Percentiles rank a stretch among this genome's conserved stretches.
These are phyloP conservation scores for Aquatica leii DNA, from an alignment of 2,888 invertebrate species.

Conservation along the genomic window DNA sequence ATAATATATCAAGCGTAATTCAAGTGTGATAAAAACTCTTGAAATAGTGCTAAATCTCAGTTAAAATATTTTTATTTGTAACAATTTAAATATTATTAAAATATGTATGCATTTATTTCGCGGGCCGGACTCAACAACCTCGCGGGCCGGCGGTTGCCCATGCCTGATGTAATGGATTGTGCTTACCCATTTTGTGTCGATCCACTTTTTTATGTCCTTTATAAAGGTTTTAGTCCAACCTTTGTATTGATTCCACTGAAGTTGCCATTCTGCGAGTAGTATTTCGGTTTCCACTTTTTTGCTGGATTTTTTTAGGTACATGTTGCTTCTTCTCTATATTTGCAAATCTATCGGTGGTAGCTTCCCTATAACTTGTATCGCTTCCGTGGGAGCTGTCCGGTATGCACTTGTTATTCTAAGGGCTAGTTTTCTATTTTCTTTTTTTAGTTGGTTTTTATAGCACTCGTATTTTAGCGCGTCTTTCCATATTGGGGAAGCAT, in stretches of 20 bases:
- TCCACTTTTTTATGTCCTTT: not conserved
- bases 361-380: not conserved
- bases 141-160: too few relatives aligned
- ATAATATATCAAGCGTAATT: too few relatives aligned
- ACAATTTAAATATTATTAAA: too few relatives aligned
- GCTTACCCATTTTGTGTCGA: too few relatives aligned
- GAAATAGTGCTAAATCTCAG: too few relatives aligned
- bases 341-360: constrained; percentile 5
- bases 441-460: not conserved
- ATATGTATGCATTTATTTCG: too few relatives aligned
- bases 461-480: not conserved
- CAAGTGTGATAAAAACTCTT: too few relatives aligned
- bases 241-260: not conserved
- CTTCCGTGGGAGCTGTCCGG: constrained; percentile 15
- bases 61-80: too few relatives aligned
- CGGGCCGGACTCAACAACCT: too few relatives aligned
- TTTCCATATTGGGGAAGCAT: constrained; percentile 18
- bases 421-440: constrained; percentile 4
- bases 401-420: constrained; percentile 16
- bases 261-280: not conserved
- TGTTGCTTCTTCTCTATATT: not conserved
- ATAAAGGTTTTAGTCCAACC: not conserved
- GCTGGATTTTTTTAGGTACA: too few relatives aligned
- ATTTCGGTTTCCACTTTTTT: not conserved
- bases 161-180: too few relatives aligned